A percentile compares a stretch with the other conserved stretches of the same genome.
Evolutionary conservation across 2,888 invertebrate genomes (phyloP).

Genomic region (Prosopocoilus inquinatus): DNA sequence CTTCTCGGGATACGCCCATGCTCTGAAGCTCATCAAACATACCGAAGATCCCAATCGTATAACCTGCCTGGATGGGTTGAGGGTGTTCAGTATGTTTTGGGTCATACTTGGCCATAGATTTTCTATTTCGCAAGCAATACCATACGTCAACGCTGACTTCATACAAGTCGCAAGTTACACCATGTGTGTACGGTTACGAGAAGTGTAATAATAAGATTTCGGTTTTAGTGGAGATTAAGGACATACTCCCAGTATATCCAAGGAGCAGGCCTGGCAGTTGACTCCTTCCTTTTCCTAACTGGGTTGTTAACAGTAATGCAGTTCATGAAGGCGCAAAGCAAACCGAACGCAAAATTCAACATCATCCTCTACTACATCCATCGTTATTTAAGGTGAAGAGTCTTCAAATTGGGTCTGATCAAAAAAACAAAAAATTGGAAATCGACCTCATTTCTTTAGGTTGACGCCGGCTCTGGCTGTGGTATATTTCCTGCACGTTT

Average conservation of each 20-base stretch:
- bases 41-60: slow-evolving; percentile 18
- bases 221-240: slow-evolving; percentile 44
- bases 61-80: slow-evolving; percentile 26
- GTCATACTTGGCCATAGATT: slow-evolving; percentile 26
- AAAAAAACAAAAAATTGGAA: background rate
- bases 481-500: slow-evolving; percentile 25
- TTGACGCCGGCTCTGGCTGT: slow-evolving; percentile 42
- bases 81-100: slow-evolving; percentile 28
- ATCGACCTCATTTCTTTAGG: slow-evolving; percentile 30
- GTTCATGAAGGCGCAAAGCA: slow-evolving; percentile 14
- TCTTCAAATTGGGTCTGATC: background rate
- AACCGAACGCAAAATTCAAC: slow-evolving; percentile 15
- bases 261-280: slow-evolving; percentile 58
- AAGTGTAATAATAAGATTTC: slow-evolving; percentile 14
- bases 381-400: slow-evolving; percentile 46
- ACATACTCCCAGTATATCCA: slow-evolving; percentile 35
- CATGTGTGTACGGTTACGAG: background rate
- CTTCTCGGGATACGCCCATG: slow-evolving; percentile 24
- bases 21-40: slow-evolving; percentile 15
- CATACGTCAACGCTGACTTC: slow-evolving; percentile 20
- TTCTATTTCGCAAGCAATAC: slow-evolving; percentile 8
- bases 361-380: slow-evolving; percentile 31
- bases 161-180: background rate
- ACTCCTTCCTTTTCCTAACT: slow-evolving; percentile 64
- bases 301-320: slow-evolving; percentile 58